Base-by-base conservation (phyloP, 2,888 invertebrate species). In the Drosophila anceps region DNA sequence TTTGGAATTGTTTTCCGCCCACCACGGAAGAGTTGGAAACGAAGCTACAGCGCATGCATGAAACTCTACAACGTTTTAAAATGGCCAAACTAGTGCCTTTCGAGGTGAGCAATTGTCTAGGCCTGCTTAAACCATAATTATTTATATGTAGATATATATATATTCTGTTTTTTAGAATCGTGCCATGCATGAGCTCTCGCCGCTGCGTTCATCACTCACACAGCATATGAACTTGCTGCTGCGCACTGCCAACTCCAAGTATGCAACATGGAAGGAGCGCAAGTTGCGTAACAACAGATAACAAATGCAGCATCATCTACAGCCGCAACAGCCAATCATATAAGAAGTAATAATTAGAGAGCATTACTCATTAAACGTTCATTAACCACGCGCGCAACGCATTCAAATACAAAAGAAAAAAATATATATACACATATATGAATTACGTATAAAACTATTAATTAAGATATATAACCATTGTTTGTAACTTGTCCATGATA, bases 1-100 rank as follows among this genome's bases (percentile, higher is more conserved):
- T 99, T 93, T 99, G 99, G 99, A 95, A 96, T 50, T 97, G 98
- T 92, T 98, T 99, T 94, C 97, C 97, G 39, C 96, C 96, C 0
- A 96, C 96, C 0, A 95, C 96, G 3, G 94, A 95, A 24, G 95
- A 95, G 60, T 93, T 96, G 41, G 97, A 98, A 92, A 96, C 96
- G 27, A 95, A 97, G 92, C 95, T 97, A 1, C 94, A 96, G n/a
- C 95, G 96, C 91, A 98, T 98, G 96, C 97, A 98, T 83, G 96
- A 97, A 82, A 98, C 98, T 1, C 93, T 99, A 79, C 96, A 97
- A 80, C 95, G 97, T 91, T 98, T 98, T 93, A 96, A 98, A 92
- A 95, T 95, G 90, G 96, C 96, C 29, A 98, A 97, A 93, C 93
- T 99, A 58, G 95, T 96, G 92, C 96, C 96, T 13, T 97, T 97